Conservation (phyloP, 2,888 invertebrate genomes). For the Malthinus flaveolus region DNA sequence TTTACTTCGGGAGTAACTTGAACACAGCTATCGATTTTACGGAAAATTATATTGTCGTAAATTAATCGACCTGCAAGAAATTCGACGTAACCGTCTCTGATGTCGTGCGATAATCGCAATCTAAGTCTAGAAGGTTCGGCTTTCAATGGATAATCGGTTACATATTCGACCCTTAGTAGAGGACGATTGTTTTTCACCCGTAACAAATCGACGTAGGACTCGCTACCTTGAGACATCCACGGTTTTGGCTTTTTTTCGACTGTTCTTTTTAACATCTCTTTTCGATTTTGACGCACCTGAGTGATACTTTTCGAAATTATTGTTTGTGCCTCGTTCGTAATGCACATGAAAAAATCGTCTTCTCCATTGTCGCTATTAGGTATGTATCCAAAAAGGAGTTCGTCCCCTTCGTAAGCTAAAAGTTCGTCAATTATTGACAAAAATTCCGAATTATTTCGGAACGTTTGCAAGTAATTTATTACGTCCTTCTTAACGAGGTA, state of each 20-base stretch:
- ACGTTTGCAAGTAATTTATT: too few species aligned
- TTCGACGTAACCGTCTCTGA: background rate
- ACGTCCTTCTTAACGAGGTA: background rate
- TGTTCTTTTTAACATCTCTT: background rate
- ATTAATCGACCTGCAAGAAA: background rate
- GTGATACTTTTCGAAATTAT: background rate
- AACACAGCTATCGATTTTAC: background rate
- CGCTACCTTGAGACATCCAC: background rate
- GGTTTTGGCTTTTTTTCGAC: background rate
- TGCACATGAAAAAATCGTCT: background rate
- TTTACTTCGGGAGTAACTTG: conserved; percentile 33
- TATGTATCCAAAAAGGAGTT: background rate
- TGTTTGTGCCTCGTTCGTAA: background rate
- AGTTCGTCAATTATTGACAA: too few species aligned
- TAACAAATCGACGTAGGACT: background rate
- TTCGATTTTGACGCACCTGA: background rate
- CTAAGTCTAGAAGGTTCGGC: background rate
- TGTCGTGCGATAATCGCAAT: background rate
- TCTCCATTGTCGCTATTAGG: background rate
- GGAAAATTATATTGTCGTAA: background rate
- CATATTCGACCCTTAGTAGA: background rate
- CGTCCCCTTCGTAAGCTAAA: background rate
- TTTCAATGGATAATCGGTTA: conserved; percentile 1
- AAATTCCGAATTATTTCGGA: too few species aligned
- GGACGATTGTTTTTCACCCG: background rate